A percentile compares a stretch with the other conserved stretches of the same genome.
These are phyloP conservation scores for Aethes cnicana DNA, from an alignment of 2,888 invertebrate genomes.

Conservation along the genomic window DNA sequence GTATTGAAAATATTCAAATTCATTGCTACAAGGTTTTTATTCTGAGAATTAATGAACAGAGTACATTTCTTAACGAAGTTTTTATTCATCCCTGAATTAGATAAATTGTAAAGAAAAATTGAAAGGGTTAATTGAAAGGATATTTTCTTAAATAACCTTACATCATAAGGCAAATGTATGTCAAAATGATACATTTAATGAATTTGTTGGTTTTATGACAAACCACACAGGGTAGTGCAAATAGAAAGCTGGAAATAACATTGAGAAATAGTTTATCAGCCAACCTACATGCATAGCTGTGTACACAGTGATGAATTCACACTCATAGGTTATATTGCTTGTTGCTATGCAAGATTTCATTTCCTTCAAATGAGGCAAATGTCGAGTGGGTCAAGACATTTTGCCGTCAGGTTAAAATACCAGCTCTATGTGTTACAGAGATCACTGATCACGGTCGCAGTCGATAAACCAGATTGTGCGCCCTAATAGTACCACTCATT, in stretches of 20 bases:
- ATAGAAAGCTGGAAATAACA: conserved; percentile 5
- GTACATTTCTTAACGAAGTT: no score
- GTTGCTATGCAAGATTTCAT: conserved; percentile 72
- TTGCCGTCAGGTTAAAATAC: conserved; percentile 36
- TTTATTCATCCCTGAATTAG: no score
- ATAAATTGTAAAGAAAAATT: no score
- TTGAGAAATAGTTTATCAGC: conserved; percentile 25
- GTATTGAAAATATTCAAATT: no score
- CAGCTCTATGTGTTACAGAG: conserved; percentile 11
- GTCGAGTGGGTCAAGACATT: conserved; percentile 37
- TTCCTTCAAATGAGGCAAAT: conserved; percentile 44
- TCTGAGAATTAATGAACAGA: no score
- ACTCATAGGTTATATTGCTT: conserved; percentile 65
- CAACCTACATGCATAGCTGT: conserved; percentile 19
- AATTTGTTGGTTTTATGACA: neutral
- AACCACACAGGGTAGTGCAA: conserved; percentile 2
- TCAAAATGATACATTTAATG: no score
- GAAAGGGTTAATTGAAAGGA: no score
- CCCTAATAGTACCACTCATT: conserved; percentile 7
- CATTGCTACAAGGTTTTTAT: no score
- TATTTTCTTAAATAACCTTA: no score
- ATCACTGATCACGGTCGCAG: conserved; percentile 31
- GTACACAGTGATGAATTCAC: conserved; percentile 51
- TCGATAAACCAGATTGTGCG: conserved; percentile 19
- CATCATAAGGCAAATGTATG: no score